phyloP scores from a whole-genome alignment of 1,140 invertebrate species.

The Ylistrum balloti region DNA sequence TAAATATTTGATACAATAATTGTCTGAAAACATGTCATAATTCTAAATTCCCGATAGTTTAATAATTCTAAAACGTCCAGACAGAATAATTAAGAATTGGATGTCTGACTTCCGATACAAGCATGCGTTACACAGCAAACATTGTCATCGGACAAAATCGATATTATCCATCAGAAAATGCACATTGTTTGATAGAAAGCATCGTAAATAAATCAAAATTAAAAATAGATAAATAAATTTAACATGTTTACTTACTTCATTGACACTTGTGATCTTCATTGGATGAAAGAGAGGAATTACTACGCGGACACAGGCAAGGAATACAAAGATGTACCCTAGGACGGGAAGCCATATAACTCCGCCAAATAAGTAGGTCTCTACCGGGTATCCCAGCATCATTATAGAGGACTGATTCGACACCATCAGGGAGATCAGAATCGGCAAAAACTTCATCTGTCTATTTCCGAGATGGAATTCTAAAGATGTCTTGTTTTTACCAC shows the following conservation, averaged over 20 bases:
- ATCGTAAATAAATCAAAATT: too few relatives aligned
- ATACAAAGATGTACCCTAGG: conserved; percentile 52
- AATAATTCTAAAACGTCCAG: too few relatives aligned
- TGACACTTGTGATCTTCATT: conserved; percentile 60
- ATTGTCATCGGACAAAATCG: too few relatives aligned
- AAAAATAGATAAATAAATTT: too few relatives aligned
- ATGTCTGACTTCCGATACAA: too few relatives aligned
- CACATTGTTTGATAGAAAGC: too few relatives aligned
- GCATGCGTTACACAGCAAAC: too few relatives aligned
- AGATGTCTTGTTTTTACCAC: conserved; percentile 91
- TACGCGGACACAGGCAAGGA: conserved; percentile 48
- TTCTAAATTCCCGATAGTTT: too few relatives aligned
- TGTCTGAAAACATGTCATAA: too few relatives aligned
- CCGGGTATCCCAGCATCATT: conserved; percentile 62
- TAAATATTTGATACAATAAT: too few relatives aligned
- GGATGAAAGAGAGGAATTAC: conserved; percentile 62
- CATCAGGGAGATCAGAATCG: conserved; percentile 60
- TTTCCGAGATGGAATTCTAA: conserved; percentile 90
- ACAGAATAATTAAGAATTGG: too few relatives aligned
- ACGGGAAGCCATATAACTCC: conserved; percentile 46
- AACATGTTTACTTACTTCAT: conserved; percentile 48
- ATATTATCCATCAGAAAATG: too few relatives aligned
- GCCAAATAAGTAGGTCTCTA: conserved; percentile 59
- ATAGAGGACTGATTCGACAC: conserved; percentile 64
- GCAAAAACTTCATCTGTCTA: conserved; percentile 54